Conservation (phyloP, 2,888 invertebrate species). For the Adelognathus sp. region DNA sequence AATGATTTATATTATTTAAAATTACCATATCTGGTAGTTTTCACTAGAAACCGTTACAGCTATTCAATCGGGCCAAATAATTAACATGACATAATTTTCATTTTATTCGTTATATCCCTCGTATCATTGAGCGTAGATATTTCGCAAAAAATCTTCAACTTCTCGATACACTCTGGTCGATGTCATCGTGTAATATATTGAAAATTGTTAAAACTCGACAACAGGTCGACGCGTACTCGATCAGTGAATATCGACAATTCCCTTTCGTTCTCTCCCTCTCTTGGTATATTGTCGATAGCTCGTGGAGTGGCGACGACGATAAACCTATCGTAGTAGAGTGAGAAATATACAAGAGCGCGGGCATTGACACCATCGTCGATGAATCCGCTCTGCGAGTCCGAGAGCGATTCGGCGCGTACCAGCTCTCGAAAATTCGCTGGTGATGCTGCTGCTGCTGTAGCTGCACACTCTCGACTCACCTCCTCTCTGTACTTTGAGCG, state of each 20-base stretch:
- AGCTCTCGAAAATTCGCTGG: constrained; percentile 46
- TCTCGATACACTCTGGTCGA: background rate
- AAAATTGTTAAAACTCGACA: background rate
- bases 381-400: constrained; percentile 32
- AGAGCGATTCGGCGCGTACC: constrained; percentile 33
- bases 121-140: too few relatives aligned
- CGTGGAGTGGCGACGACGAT: constrained; percentile 10
- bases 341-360: constrained; percentile 14
- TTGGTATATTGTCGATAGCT: constrained; percentile 41
- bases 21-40: too few relatives aligned
- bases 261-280: background rate
- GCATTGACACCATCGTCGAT: constrained; percentile 13
- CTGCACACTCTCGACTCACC: too few relatives aligned
- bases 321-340: constrained; percentile 6
- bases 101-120: too few relatives aligned
- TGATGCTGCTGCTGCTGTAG: too few relatives aligned
- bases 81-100: too few relatives aligned
- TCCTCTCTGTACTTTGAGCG: background rate
- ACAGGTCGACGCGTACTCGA: constrained; percentile 42
- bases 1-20: too few relatives aligned
- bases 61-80: too few relatives aligned
- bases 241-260: constrained; percentile 45
- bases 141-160: too few relatives aligned
- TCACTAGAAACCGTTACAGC: too few relatives aligned
- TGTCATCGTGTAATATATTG: background rate